Conservation (phyloP, 2,797 vertebrate species). For the Gouania willdenowi region DNA sequence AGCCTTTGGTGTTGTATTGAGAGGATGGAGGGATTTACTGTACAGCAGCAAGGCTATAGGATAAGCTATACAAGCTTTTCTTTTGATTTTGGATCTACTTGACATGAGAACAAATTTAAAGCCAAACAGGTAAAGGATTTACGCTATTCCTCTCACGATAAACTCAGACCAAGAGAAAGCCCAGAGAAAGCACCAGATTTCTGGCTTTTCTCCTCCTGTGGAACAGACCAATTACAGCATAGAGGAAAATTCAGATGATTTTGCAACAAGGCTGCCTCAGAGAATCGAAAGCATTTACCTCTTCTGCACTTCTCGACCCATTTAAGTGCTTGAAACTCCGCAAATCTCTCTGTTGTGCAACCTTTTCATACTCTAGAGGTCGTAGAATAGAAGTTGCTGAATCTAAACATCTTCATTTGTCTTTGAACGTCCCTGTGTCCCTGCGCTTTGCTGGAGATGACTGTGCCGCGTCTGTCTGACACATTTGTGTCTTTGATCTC, state of each 20-base stretch:
- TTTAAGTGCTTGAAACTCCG: not conserved
- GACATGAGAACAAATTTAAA: conserved; percentile 9
- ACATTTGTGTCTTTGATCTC: conserved; percentile 44
- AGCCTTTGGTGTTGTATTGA: conserved; percentile 24
- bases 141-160: conserved; percentile 10
- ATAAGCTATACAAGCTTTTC: conserved; percentile 26
- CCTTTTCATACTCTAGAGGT: conserved; percentile 11
- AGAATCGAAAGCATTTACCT: conserved; percentile 2
- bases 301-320: not conserved
- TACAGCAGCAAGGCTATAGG: conserved; percentile 7
- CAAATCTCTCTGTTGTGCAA: not conserved
- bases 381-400: conserved; percentile 4
- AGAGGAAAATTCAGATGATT: conserved; percentile 16
- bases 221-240: conserved; percentile 8
- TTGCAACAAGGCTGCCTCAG: conserved; percentile 2
- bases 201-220: not conserved
- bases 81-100: conserved; percentile 31
- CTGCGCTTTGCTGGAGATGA: conserved; percentile 22
- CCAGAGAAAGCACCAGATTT: not conserved
- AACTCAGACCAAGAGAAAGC: conserved; percentile 4
- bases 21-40: conserved; percentile 25
- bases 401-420: conserved; percentile 21
- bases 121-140: conserved; percentile 3
- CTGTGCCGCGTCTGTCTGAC: conserved; percentile 27
- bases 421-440: conserved; percentile 8